Evolutionary conservation across 2,113 vertebrate genomes (phyloP).

Genomic region (Hypomesus transpacificus): DNA sequence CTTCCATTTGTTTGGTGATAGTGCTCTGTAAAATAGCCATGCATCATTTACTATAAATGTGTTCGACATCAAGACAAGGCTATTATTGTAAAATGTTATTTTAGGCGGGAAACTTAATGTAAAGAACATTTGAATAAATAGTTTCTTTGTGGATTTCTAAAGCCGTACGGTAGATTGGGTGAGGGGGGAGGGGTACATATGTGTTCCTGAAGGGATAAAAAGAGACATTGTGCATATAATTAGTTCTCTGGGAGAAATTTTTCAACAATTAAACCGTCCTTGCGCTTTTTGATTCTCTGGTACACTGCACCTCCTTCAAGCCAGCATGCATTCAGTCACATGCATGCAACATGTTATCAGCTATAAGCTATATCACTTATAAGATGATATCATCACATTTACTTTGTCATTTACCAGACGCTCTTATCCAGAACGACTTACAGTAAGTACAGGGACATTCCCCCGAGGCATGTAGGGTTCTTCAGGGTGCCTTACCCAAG

Average conservation of each 20-base stretch:
- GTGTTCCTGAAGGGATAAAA: constrained; percentile 8
- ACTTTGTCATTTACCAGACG: too few relatives aligned
- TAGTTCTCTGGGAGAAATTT: constrained; percentile 17
- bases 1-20: not conserved
- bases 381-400: too few relatives aligned
- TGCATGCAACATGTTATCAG: too few relatives aligned
- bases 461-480: too few relatives aligned
- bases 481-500: too few relatives aligned
- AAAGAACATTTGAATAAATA: not conserved
- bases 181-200: constrained; percentile 5
- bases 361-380: too few relatives aligned
- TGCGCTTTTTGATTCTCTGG: not conserved
- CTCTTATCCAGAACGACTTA: too few relatives aligned
- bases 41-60: constrained; percentile 15
- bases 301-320: not conserved
- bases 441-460: too few relatives aligned
- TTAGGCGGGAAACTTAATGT: not conserved
- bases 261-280: constrained; percentile 16
- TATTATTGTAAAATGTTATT: not conserved
- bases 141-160: not conserved
- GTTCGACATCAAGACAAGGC: not conserved
- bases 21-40: not conserved
- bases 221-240: constrained; percentile 17
- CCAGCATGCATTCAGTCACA: too few relatives aligned
- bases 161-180: not conserved